phyloP scores from a whole-genome alignment of 2,113 vertebrate genomes.

The Puffinus mauretanicus region DNA sequence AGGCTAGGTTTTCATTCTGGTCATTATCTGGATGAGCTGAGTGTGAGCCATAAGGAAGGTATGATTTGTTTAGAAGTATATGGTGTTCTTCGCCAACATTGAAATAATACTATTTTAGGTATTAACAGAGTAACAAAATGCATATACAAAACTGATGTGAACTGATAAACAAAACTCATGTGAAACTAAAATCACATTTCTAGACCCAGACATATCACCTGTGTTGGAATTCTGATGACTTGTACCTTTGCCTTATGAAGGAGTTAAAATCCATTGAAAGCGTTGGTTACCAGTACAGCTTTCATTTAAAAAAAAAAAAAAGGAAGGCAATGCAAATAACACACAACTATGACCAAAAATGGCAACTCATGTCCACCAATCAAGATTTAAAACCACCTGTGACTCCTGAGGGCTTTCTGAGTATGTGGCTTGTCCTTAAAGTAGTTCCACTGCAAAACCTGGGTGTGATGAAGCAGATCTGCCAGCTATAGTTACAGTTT shows the following conservation, averaged over 20 bases:
- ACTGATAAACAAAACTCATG: background rate
- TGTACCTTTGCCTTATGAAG: background rate
- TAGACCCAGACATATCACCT: background rate
- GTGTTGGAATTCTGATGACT: background rate
- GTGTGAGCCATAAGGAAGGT: background rate
- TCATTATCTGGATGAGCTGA: background rate
- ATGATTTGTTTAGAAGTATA: background rate
- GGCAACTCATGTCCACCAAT: background rate
- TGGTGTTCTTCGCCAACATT: background rate
- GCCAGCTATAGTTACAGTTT: background rate
- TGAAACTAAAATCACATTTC: background rate
- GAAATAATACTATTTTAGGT: background rate
- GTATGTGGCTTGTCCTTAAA: background rate
- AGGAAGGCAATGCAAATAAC: background rate
- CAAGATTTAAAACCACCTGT: background rate
- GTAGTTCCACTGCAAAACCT: background rate
- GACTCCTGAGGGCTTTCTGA: background rate
- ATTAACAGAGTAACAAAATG: background rate
- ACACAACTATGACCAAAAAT: background rate
- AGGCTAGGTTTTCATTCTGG: background rate
- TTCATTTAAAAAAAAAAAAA: background rate
- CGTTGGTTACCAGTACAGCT: background rate
- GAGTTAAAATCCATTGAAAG: background rate
- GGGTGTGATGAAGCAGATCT: background rate
- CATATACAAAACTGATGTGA: background rate